A percentile compares a stretch with the other conserved stretches of the same genome.
Evolutionary conservation across 2,888 invertebrate genomes (phyloP).

Genomic region (Bombyx huttoni): DNA sequence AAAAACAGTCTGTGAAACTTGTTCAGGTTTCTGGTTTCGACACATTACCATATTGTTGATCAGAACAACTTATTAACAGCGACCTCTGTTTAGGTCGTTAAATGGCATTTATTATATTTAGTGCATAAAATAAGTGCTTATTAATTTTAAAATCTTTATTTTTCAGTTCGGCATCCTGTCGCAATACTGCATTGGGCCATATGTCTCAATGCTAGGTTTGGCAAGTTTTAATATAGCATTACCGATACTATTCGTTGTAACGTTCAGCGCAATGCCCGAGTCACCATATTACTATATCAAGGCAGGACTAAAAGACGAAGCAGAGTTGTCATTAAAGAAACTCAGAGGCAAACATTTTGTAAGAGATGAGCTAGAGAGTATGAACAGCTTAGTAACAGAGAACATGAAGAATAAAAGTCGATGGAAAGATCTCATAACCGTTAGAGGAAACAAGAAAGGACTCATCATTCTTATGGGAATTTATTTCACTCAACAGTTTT

Average conservation of each 20-base stretch:
- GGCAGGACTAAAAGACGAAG: conserved; percentile 57
- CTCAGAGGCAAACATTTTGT: conserved; percentile 71
- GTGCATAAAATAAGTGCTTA: too few species aligned
- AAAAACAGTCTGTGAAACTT: too few species aligned
- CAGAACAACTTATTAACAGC: background rate
- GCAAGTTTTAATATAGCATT: conserved; percentile 71
- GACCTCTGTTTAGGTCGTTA: background rate
- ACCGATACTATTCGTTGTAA: conserved; percentile 68
- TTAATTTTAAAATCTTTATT: too few species aligned
- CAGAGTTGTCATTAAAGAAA: conserved; percentile 67
- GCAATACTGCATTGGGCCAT: conserved; percentile 74
- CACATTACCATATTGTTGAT: background rate
- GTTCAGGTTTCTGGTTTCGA: background rate
- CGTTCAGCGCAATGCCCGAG: conserved; percentile 76
- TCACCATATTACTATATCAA: conserved; percentile 75
- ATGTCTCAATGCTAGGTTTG: conserved; percentile 67
- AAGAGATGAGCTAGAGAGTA: conserved; percentile 65
- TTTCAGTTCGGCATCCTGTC: conserved; percentile 72
- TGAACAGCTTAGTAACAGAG: conserved; percentile 64
- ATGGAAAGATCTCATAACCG: conserved; percentile 57
- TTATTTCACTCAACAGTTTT: conserved; percentile 75
- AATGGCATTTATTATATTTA: background rate
- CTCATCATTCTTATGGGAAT: conserved; percentile 72
- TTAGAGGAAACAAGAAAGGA: conserved; percentile 67
- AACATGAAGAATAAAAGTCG: conserved; percentile 65